These are phyloP conservation scores for Pandion haliaetus DNA, from an alignment of 2,113 vertebrate species.

Conservation along the genomic window DNA sequence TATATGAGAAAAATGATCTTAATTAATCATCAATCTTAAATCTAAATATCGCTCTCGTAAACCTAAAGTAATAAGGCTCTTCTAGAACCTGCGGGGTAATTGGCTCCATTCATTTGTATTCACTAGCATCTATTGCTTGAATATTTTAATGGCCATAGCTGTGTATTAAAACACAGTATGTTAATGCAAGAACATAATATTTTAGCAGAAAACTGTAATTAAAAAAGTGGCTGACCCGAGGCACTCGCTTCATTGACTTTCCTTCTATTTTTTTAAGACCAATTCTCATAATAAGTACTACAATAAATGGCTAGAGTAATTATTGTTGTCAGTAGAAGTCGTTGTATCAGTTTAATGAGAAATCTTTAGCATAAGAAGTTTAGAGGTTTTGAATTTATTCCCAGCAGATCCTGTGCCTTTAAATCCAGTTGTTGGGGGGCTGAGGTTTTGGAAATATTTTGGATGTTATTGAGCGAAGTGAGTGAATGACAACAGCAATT, in stretches of 20 bases:
- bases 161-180: background rate
- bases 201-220: background rate
- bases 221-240: background rate
- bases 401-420: background rate
- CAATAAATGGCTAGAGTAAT: background rate
- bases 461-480: background rate
- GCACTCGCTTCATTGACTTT: background rate
- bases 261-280: background rate
- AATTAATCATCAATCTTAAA: background rate
- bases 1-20: background rate
- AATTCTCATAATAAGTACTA: background rate
- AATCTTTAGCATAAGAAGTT: background rate
- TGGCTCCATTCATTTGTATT: background rate
- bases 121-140: background rate
- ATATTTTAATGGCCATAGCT: background rate
- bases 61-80: background rate
- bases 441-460: background rate
- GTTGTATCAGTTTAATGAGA: background rate
- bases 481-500: background rate
- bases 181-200: background rate
- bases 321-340: background rate
- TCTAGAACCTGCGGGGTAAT: background rate
- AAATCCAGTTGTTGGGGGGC: background rate
- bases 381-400: background rate
- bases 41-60: background rate